phyloP scores from a whole-genome alignment of 1,140 invertebrate genomes.

The Papilio machaon region DNA sequence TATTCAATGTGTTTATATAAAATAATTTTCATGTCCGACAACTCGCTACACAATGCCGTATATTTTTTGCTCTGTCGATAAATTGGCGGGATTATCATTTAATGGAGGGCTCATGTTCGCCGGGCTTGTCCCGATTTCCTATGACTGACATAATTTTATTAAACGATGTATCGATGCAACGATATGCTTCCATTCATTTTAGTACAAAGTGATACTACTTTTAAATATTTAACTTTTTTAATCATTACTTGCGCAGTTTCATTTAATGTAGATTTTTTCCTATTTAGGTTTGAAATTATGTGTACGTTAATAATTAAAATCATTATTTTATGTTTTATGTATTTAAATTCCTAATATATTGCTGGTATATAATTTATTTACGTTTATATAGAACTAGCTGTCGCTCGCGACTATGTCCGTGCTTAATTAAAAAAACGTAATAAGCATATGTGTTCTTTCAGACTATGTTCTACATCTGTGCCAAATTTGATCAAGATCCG shows the following conservation, averaged over 20 bases:
- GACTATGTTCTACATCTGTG: no score
- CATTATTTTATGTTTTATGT: no score
- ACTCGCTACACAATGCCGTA: conserved; percentile 76
- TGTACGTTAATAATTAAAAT: no score
- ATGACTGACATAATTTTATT: conserved; percentile 80
- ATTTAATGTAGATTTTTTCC: no score
- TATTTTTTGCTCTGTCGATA: conserved; percentile 79
- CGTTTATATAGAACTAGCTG: no score
- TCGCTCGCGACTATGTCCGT: no score
- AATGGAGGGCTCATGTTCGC: conserved; percentile 80
- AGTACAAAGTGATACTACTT: neutral
- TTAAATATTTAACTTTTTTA: neutral
- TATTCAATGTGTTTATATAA: conserved; percentile 82
- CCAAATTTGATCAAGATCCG: no score
- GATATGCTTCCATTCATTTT: conserved; percentile 1
- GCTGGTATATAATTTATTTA: no score
- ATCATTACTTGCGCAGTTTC: neutral
- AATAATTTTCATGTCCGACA: conserved; percentile 82
- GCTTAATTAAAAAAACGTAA: no score
- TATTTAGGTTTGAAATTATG: neutral
- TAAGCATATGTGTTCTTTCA: no score
- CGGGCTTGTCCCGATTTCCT: conserved; percentile 76
- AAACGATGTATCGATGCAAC: conserved; percentile 47
- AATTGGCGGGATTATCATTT: conserved; percentile 81
- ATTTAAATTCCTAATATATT: no score